These are phyloP conservation scores for Drosophila buzzatii DNA, from an alignment of 2,888 invertebrate genomes.

Conservation along the genomic window DNA sequence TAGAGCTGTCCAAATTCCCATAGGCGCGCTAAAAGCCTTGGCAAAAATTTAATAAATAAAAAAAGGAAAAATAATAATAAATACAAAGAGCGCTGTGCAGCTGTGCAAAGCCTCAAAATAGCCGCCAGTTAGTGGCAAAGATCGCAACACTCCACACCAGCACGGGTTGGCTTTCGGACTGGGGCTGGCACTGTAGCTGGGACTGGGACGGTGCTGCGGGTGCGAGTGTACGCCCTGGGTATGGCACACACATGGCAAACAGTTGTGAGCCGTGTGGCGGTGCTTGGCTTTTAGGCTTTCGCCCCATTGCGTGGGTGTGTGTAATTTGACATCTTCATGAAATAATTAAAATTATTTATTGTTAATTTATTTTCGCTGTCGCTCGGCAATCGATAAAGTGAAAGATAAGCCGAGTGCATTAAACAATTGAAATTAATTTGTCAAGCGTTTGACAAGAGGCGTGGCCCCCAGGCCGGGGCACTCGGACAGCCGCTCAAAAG, in stretches of 20 bases:
- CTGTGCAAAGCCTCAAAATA: conserved; percentile 68
- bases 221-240: conserved; percentile 26
- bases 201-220: background rate
- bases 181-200: background rate
- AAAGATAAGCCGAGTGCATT: conserved; percentile 68
- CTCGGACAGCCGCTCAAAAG: background rate
- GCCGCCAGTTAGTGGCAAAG: conserved; percentile 73
- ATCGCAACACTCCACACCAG: conserved; percentile 53
- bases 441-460: conserved; percentile 71
- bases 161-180: conserved; percentile 7
- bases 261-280: conserved; percentile 38
- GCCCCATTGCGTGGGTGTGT: conserved; percentile 68
- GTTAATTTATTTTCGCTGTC: conserved; percentile 77
- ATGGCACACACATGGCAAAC: conserved; percentile 50
- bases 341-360: conserved; percentile 83
- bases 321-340: conserved; percentile 82
- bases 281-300: conserved; percentile 51
- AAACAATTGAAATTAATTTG: conserved; percentile 81
- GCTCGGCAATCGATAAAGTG: conserved; percentile 67
- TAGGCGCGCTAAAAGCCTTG: conserved; percentile 57
- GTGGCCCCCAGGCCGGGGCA: conserved; percentile 34
- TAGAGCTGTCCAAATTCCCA: conserved; percentile 68
- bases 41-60: conserved; percentile 73
- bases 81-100: conserved; percentile 72
- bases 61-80: conserved; percentile 62